A percentile compares a stretch with the other conserved stretches of the same genome.
Conservation (phyloP, 2,797 vertebrate genomes). For the Paguma larvata region DNA sequence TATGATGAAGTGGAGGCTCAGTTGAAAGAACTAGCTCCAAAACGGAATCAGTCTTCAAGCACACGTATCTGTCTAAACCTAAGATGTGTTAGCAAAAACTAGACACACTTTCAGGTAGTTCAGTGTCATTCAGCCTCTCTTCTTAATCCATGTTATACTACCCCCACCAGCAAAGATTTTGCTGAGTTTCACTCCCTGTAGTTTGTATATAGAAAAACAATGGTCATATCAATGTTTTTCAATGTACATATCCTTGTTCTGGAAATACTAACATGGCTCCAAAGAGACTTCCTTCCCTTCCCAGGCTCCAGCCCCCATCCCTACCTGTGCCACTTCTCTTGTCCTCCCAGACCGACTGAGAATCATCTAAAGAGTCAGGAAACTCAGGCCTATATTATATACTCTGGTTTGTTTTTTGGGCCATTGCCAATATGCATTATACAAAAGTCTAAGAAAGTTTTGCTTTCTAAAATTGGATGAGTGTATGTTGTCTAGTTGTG, state of each 20-base stretch:
- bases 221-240: not conserved
- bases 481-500: not conserved
- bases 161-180: not conserved
- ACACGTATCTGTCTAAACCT: not conserved
- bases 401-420: not conserved
- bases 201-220: not conserved
- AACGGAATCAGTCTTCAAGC: not conserved
- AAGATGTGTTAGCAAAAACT: not conserved
- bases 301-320: not conserved
- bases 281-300: not conserved
- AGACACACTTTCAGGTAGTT: not conserved
- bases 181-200: not conserved
- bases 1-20: not conserved
- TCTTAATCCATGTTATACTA: not conserved
- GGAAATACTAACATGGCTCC: not conserved
- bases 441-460: not conserved
- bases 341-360: not conserved
- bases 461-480: not conserved
- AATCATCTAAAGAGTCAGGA: not conserved
- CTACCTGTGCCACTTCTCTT: not conserved
- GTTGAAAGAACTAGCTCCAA: not conserved
- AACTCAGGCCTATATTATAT: not conserved
- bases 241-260: not conserved
- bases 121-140: not conserved
- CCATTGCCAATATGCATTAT: not conserved